Conservation (phyloP, 1,140 invertebrate genomes). For the Trinorchestia longiramus region DNA sequence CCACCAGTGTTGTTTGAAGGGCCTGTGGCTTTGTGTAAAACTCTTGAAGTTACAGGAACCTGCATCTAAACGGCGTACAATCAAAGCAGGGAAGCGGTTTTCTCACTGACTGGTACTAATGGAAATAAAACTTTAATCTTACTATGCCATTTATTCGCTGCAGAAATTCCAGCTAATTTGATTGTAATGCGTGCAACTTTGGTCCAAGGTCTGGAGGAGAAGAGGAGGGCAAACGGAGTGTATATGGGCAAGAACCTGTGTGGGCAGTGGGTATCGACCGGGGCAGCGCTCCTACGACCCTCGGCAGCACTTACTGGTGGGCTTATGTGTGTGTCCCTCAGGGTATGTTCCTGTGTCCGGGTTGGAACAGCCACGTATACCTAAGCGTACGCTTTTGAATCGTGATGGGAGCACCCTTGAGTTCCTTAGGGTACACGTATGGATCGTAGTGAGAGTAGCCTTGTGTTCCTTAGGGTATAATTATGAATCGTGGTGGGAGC, state of each 20-base stretch:
- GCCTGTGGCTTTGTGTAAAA: not conserved
- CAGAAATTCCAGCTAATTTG: not conserved
- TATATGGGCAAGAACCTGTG: not conserved
- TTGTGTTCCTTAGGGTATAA: no score
- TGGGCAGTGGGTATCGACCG: not conserved
- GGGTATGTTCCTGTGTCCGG: no score
- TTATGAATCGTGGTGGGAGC: no score
- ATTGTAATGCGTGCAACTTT: slow-evolving; percentile 20
- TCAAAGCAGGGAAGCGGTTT: not conserved
- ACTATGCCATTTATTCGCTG: not conserved
- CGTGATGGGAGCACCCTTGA: no score
- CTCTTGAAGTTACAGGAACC: not conserved
- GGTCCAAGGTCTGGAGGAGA: not conserved
- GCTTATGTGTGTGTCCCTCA: no score
- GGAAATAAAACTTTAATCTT: slow-evolving; percentile 37
- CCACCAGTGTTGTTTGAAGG: not conserved
- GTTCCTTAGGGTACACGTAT: no score
- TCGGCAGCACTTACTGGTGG: not conserved
- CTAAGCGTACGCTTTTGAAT: no score
- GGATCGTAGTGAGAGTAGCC: no score
- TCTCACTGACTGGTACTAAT: slow-evolving; percentile 24
- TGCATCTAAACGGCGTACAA: not conserved
- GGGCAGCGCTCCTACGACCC: not conserved
- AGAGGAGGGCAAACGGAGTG: not conserved
- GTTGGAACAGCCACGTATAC: no score